Conservation (phyloP, 2,797 vertebrate species). For the Lacerta viridis region DNA sequence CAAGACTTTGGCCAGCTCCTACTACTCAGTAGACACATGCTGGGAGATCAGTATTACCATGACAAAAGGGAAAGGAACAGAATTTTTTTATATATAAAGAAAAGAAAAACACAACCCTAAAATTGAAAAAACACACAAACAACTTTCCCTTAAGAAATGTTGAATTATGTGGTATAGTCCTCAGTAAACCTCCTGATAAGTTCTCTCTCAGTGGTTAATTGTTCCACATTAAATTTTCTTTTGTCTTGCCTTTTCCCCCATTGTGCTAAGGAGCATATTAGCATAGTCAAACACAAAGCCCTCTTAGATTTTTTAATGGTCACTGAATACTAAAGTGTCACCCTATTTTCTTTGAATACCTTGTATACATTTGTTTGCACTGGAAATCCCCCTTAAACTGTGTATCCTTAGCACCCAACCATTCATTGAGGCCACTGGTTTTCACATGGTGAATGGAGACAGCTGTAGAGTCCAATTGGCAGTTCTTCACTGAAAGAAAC, state of each 20-base stretch:
- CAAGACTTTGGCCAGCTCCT: background rate
- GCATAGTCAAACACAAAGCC: background rate
- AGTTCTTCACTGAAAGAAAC: background rate
- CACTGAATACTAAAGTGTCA: background rate
- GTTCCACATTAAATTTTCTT: background rate
- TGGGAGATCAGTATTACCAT: background rate
- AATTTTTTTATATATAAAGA: background rate
- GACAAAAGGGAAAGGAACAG: background rate
- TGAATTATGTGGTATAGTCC: background rate
- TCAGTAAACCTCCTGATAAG: background rate
- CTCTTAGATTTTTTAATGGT: background rate
- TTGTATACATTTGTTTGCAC: too few relatives aligned
- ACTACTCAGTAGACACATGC: background rate
- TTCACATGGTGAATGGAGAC: background rate
- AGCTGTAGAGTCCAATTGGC: background rate
- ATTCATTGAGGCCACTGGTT: background rate
- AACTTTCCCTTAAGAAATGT: background rate
- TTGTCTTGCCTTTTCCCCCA: background rate
- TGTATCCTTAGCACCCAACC: background rate
- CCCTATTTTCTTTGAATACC: background rate
- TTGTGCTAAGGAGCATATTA: background rate
- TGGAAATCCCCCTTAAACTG: background rate
- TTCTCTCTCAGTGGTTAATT: background rate
- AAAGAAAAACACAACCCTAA: background rate
- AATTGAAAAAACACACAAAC: background rate